These are phyloP conservation scores for Styela clava DNA, from an alignment of 23 tunicate species.

Conservation along the genomic window DNA sequence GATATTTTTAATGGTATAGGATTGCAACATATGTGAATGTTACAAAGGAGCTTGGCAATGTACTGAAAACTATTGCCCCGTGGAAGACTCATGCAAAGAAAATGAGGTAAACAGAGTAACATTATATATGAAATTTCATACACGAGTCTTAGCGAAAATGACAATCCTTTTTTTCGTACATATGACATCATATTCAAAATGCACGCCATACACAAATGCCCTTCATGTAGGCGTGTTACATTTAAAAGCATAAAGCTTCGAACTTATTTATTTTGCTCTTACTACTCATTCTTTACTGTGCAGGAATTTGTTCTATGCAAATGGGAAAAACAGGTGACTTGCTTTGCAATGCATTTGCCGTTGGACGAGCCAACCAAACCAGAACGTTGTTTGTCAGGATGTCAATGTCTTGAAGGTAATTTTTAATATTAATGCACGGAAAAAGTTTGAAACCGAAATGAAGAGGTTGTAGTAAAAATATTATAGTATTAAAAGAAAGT, in stretches of 20 bases:
- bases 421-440: neutral
- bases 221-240: too few species aligned
- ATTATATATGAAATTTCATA: too few species aligned
- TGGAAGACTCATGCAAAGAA: constrained; percentile 63
- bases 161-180: too few species aligned
- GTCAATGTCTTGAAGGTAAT: constrained; percentile 92
- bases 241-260: too few species aligned
- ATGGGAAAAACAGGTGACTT: constrained; percentile 81
- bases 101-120: constrained; percentile 64
- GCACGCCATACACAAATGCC: too few species aligned
- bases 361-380: constrained; percentile 89
- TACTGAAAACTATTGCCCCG: constrained; percentile 96
- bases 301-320: constrained; percentile 91
- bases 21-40: constrained; percentile 99
- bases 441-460: neutral
- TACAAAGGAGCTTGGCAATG: constrained; percentile 97
- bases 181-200: too few species aligned
- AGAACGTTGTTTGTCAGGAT: constrained; percentile 95
- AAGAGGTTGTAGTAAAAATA: constrained; percentile 2
- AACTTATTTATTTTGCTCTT: too few species aligned
- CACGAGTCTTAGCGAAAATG: too few species aligned
- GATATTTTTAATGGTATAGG: too few species aligned
- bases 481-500: neutral
- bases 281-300: too few species aligned
- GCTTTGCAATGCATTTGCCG: constrained; percentile 98